A percentile compares a stretch with the other conserved stretches of the same genome.
These are phyloP conservation scores for Drosophila lacicola DNA, from an alignment of 2,888 invertebrate genomes.

Conservation along the genomic window DNA sequence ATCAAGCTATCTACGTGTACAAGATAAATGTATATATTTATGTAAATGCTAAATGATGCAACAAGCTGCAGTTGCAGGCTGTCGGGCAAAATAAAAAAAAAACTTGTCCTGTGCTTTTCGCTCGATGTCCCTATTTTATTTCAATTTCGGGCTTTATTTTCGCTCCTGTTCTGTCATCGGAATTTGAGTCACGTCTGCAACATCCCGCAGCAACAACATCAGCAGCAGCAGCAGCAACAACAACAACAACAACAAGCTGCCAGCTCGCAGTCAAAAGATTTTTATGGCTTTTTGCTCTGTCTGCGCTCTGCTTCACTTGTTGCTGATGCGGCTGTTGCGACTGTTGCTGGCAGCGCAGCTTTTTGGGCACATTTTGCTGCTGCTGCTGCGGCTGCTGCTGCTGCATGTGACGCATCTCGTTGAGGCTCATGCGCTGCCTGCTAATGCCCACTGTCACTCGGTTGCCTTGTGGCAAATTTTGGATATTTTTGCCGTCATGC, in stretches of 20 bases:
- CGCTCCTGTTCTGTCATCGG: conserved; percentile 56
- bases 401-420: conserved; percentile 73
- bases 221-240: conserved; percentile 25
- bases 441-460: conserved; percentile 35
- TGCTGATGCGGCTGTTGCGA: conserved; percentile 40
- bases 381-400: conserved; percentile 24
- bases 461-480: conserved; percentile 63
- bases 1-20: conserved; percentile 27
- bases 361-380: conserved; percentile 70
- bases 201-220: conserved; percentile 26
- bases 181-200: conserved; percentile 73
- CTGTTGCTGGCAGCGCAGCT: conserved; percentile 45
- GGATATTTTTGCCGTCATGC: conserved; percentile 70
- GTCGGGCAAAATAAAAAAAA: conserved; percentile 6
- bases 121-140: conserved; percentile 40
- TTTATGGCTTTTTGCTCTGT: conserved; percentile 59
- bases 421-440: conserved; percentile 23
- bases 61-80: conserved; percentile 39
- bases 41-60: conserved; percentile 35
- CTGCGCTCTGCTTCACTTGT: conserved; percentile 67
- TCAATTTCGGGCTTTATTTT: conserved; percentile 49
- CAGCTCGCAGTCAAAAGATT: conserved; percentile 63
- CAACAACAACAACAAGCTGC: conserved; percentile 20
- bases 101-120: conserved; percentile 12
- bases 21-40: conserved; percentile 9